These are phyloP conservation scores for Nettapus auritus DNA, from an alignment of 2,113 vertebrate genomes.

Conservation along the genomic window DNA sequence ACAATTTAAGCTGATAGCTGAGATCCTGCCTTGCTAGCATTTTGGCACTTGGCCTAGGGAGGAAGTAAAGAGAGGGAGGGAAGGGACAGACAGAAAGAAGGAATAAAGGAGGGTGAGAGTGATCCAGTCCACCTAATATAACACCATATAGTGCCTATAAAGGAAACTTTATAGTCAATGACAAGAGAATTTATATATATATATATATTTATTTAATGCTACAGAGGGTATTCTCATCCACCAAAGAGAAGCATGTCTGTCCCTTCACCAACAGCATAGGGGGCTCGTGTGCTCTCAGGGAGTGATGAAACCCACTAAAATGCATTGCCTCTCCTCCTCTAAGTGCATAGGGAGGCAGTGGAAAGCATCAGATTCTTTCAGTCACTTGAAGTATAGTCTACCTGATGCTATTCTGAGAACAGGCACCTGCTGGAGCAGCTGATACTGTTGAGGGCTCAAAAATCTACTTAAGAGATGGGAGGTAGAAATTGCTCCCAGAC, in stretches of 20 bases:
- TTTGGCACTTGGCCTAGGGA: constrained; percentile 50
- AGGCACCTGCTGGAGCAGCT: not conserved
- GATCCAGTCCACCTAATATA: not conserved
- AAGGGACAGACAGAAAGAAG: constrained; percentile 33
- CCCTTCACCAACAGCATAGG: not conserved
- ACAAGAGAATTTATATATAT: too few relatives aligned
- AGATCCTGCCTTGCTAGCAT: not conserved
- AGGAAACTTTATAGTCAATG: not conserved
- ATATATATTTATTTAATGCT: too few relatives aligned
- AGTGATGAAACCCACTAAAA: not conserved
- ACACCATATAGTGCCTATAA: not conserved
- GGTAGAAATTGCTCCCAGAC: not conserved
- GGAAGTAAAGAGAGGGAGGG: not conserved
- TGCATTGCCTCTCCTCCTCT: not conserved
- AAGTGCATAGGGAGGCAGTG: not conserved
- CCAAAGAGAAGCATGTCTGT: not conserved
- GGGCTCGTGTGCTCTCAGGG: not conserved
- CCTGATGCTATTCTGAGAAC: not conserved
- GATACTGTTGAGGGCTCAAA: not conserved
- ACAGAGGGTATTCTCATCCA: not conserved
- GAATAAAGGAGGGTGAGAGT: not conserved
- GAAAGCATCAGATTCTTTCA: not conserved
- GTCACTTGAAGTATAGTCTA: not conserved
- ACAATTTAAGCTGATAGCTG: constrained; percentile 23
- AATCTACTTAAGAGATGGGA: not conserved